phyloP scores from a whole-genome alignment of 2,113 vertebrate species.

The Hippocampus zosterae region DNA sequence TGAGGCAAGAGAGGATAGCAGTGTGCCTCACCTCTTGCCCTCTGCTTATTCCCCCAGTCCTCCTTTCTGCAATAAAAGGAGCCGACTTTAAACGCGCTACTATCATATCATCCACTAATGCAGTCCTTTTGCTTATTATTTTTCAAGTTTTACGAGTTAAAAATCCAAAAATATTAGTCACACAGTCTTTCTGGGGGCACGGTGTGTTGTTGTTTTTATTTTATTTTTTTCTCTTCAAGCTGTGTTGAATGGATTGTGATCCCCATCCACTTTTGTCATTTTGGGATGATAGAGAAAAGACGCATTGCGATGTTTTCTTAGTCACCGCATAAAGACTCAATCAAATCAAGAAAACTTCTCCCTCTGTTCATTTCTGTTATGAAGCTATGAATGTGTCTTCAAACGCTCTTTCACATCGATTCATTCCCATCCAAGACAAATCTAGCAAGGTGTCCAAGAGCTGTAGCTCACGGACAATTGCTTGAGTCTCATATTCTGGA shows the following conservation, averaged over 20 bases:
- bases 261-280: neutral
- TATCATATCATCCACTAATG: neutral
- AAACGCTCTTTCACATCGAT: slow-evolving; percentile 51
- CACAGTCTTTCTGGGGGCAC: neutral
- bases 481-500: slow-evolving; percentile 68
- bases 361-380: slow-evolving; percentile 28
- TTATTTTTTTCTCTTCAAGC: neutral
- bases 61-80: neutral
- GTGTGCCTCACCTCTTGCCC: slow-evolving; percentile 45
- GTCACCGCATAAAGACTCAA: neutral
- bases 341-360: neutral
- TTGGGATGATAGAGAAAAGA: neutral
- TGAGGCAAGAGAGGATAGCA: slow-evolving; percentile 55
- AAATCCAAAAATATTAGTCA: neutral
- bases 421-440: slow-evolving; percentile 51
- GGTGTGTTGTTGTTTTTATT: neutral
- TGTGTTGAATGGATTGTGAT: neutral
- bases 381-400: slow-evolving; percentile 27
- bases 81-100: neutral
- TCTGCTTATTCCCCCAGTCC: neutral
- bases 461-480: slow-evolving; percentile 2
- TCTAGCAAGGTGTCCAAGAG: slow-evolving; percentile 53
- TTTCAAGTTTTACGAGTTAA: neutral
- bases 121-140: neutral
- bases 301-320: neutral